Evolutionary conservation across 2,113 vertebrate genomes (phyloP), one percentile per base, ranked within the genome.

Genomic region (Dipodomys merriami): DNA sequence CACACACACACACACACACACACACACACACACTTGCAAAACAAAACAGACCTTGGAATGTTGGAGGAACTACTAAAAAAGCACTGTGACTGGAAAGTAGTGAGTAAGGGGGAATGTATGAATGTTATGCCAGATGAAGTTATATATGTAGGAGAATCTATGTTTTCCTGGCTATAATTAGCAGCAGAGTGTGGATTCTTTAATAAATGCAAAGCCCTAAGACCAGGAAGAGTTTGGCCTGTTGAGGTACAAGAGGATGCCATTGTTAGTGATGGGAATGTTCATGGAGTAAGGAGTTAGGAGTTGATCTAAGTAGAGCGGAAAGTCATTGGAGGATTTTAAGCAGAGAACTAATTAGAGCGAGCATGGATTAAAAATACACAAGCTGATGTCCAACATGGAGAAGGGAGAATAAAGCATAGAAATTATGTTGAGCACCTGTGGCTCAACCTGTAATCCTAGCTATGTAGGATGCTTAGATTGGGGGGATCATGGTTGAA

Each of bases 91-190:
- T 82, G 25, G 74, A 27, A 86, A 57, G 1, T 33, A 86, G 69
- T 86, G 11, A 91, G 39, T 77, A 88, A 83, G 7, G 11, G 3
- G 30, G 19, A 57, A 69, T 49, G 49, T 49, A 12, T 49, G 49
- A 49, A 49, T 49, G 6, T 20, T 84, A 60, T 68, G 44, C 29
- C 46, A 84, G 27, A 30, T 82, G 83, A 92, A 18, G 53, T 83
- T 82, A 69, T 83, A 88, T 94, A 69, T 83, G 83, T 94, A 94
- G 30, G 29, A 85, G n/a, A 68, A 90, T 62, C n/a, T 39, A 33
- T 53, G 35, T 72, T 1, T 82, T 94, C 68, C 67, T 82, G 29
- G 30, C 35, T 44, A 83, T 16, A 18, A 71, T 86, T 74, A 60
- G 39, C 29, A 86, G 57, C 64, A 93, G 84, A 90, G 49, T 77